Percentiles rank a stretch among this genome's conserved stretches.
These are phyloP conservation scores for Ochotona princeps DNA, from an alignment of 2,113 vertebrate species.

Conservation along the genomic window DNA sequence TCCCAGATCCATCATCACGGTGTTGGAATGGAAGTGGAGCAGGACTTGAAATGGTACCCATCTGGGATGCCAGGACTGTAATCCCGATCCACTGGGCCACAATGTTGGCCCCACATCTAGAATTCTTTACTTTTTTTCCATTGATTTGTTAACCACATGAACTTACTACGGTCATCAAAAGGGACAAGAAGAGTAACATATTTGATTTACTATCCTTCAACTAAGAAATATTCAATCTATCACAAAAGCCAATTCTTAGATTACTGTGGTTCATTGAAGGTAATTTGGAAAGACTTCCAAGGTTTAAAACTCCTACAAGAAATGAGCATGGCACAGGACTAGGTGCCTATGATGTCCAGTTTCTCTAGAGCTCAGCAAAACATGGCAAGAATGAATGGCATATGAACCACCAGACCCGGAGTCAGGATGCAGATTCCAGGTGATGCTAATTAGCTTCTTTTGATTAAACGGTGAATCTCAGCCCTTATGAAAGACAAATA, in stretches of 20 bases:
- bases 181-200: background rate
- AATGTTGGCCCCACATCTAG: background rate
- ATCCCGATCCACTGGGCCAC: too few species aligned
- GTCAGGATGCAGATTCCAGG: background rate
- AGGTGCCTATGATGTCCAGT: background rate
- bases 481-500: slow-evolving; percentile 21
- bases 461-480: background rate
- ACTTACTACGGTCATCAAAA: background rate
- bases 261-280: slow-evolving; percentile 7
- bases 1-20: too few species aligned
- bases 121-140: slow-evolving; percentile 7
- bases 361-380: slow-evolving; percentile 2
- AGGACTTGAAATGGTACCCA: too few species aligned
- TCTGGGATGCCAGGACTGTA: too few species aligned
- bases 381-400: background rate
- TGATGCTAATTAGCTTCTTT: background rate
- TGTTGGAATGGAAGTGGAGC: too few species aligned
- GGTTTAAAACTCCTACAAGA: slow-evolving; percentile 13
- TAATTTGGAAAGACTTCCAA: slow-evolving; percentile 18
- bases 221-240: background rate
- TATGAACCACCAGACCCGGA: background rate
- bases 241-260: background rate
- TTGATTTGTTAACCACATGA: background rate
- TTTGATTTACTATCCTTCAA: too few species aligned
- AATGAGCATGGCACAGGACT: background rate